Percentiles rank a stretch among this genome's conserved stretches.
phyloP scores from a whole-genome alignment of 2,113 vertebrate genomes.

The Daubentonia madagascariensis region DNA sequence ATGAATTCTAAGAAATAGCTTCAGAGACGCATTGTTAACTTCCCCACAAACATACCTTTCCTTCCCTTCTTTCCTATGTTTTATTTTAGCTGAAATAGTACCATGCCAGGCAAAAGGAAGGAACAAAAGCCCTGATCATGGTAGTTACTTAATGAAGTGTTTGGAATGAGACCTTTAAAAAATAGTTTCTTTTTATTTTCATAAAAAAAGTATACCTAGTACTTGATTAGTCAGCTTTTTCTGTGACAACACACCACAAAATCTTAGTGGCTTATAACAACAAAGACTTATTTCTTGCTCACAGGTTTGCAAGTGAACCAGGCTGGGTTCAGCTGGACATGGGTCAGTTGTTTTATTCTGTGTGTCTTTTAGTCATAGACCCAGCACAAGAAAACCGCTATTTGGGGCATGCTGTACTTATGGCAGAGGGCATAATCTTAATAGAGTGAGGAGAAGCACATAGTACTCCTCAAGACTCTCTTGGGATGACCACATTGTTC shows the following conservation, averaged over 20 bases:
- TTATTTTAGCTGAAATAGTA: conserved; percentile 50
- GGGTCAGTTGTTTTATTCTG: not conserved
- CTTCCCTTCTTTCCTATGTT: not conserved
- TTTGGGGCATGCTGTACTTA: not conserved
- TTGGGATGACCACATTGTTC: not conserved
- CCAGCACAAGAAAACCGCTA: not conserved
- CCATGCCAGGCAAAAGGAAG: not conserved
- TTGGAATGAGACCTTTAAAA: conserved; percentile 56
- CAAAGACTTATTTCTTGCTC: conserved; percentile 3
- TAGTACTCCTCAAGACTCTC: not conserved
- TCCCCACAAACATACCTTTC: not conserved
- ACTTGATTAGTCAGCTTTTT: not conserved
- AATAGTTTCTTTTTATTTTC: conserved; percentile 35
- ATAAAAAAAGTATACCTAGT: not conserved
- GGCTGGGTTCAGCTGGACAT: not conserved
- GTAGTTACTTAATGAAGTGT: conserved; percentile 26
- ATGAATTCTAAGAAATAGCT: not conserved
- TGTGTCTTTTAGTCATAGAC: not conserved
- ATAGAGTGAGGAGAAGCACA: not conserved
- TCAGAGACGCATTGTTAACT: not conserved
- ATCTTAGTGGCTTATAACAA: not conserved
- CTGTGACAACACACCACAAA: not conserved
- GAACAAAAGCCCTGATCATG: conserved; percentile 11
- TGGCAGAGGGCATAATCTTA: not conserved
- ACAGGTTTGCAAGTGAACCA: not conserved